These are phyloP conservation scores for Empidonax traillii DNA, from an alignment of 2,113 vertebrate species.

Conservation along the genomic window DNA sequence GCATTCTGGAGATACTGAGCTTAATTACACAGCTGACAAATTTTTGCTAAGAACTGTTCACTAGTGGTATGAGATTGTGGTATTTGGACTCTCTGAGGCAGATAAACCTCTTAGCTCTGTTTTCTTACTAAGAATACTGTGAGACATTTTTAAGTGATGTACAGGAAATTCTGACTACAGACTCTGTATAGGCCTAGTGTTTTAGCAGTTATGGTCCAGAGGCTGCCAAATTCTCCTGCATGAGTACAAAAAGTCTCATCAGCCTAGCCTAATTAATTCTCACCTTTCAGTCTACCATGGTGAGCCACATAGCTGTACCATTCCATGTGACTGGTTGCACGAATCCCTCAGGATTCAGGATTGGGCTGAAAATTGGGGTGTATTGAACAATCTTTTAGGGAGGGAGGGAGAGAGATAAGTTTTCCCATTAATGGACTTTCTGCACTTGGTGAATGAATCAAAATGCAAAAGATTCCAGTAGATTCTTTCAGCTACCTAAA, in stretches of 20 bases:
- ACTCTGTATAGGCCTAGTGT: neutral
- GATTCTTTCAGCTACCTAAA: neutral
- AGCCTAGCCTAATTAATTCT: neutral
- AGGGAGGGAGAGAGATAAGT: neutral
- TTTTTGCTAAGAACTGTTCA: neutral
- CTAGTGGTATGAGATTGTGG: neutral
- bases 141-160: neutral
- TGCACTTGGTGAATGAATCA: neutral
- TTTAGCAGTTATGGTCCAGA: neutral
- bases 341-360: neutral
- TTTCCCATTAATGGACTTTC: neutral
- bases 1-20: neutral
- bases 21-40: neutral
- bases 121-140: neutral
- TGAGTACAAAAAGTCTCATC: neutral
- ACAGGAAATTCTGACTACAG: neutral
- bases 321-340: neutral
- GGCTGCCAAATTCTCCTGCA: neutral
- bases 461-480: neutral
- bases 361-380: neutral
- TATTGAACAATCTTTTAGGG: neutral
- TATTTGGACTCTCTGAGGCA: neutral
- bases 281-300: neutral
- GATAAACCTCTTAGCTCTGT: neutral
- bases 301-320: neutral